These are phyloP conservation scores for Halichoeres trimaculatus DNA, from an alignment of 2,113 vertebrate species.

Conservation along the genomic window DNA sequence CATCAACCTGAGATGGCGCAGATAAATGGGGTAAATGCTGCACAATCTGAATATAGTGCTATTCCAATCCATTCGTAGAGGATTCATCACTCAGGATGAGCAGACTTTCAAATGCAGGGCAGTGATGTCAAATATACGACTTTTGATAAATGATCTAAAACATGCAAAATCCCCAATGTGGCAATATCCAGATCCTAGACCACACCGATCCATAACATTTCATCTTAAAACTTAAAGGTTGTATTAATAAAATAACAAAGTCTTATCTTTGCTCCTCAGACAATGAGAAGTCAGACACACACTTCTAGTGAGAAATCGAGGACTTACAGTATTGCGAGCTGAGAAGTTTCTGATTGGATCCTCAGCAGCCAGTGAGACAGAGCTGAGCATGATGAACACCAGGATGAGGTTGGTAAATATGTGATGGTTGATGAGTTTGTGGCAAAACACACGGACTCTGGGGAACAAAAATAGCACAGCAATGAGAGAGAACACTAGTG, in stretches of 20 bases:
- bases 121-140: not conserved
- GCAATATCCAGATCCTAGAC: constrained; percentile 9
- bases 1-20: too few species aligned
- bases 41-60: too few species aligned
- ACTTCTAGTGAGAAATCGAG: not conserved
- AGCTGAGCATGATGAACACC: constrained; percentile 99
- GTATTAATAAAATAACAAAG: not conserved
- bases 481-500: not conserved
- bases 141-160: constrained; percentile 39
- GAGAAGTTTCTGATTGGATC: constrained; percentile 97
- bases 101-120: not conserved
- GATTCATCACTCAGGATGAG: too few species aligned
- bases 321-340: constrained; percentile 95
- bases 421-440: constrained; percentile 97
- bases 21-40: too few species aligned
- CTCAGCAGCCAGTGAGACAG: constrained; percentile 95
- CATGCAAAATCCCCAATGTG: constrained; percentile 34
- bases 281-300: not conserved
- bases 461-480: constrained; percentile 42
- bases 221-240: not conserved
- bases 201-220: not conserved
- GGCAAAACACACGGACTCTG: constrained; percentile 96
- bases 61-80: too few species aligned
- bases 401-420: constrained; percentile 99
- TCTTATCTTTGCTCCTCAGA: not conserved